Percentiles rank a stretch among this genome's conserved stretches.
These are phyloP conservation scores for Oryctolagus cuniculus DNA, from an alignment of 2,113 vertebrate genomes.

Conservation along the genomic window DNA sequence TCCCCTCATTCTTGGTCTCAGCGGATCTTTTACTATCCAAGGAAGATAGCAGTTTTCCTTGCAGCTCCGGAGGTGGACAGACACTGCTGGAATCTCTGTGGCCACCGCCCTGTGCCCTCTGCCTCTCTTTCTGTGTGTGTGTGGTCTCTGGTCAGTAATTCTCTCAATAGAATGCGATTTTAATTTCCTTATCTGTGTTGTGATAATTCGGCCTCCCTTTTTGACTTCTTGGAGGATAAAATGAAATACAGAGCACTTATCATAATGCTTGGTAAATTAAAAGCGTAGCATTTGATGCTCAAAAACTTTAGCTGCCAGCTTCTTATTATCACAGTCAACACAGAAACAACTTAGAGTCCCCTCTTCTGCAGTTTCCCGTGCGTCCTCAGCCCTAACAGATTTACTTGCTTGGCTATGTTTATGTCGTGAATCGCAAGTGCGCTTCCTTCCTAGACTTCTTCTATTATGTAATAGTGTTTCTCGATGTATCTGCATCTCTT, in stretches of 20 bases:
- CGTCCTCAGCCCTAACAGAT: not conserved
- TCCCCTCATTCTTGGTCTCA: not conserved
- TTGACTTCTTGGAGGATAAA: slow-evolving; percentile 32
- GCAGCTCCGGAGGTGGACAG: not conserved
- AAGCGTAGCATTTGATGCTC: not conserved
- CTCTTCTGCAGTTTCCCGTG: not conserved
- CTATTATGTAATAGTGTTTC: not conserved
- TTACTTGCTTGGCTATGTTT: not conserved
- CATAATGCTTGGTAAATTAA: not conserved
- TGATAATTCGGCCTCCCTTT: not conserved
- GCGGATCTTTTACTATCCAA: slow-evolving; percentile 3
- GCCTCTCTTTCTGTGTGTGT: not conserved
- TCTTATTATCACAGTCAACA: not conserved
- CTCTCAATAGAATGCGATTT: not conserved
- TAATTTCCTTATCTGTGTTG: slow-evolving; percentile 30
- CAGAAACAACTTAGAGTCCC: not conserved
- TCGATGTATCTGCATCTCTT: not conserved
- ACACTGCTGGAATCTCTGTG: not conserved
- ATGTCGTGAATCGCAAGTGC: not conserved
- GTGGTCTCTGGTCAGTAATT: not conserved
- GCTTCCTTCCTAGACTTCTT: not conserved
- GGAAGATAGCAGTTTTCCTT: not conserved
- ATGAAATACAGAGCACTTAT: slow-evolving; percentile 12
- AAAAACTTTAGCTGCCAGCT: not conserved
- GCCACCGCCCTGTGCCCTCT: not conserved